Percentiles rank a stretch among this genome's conserved stretches.
These are phyloP conservation scores for Acronicta leporina DNA, from an alignment of 2,888 invertebrate species.

Conservation along the genomic window DNA sequence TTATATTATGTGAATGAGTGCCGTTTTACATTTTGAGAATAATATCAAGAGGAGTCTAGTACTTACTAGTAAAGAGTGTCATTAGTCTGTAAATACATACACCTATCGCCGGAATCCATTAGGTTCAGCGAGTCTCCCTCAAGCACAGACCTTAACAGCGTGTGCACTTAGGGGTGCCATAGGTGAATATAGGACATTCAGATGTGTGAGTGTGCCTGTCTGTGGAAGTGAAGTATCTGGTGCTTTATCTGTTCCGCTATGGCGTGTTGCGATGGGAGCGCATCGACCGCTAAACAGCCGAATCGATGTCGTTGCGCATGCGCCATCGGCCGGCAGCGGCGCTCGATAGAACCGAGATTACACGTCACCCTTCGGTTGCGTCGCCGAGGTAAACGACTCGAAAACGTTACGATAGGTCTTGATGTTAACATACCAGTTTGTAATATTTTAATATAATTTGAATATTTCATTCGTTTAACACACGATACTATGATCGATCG, in stretches of 20 bases:
- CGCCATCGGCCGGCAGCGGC: conserved; percentile 55
- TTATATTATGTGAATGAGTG: no score
- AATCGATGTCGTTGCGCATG: conserved; percentile 72
- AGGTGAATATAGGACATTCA: conserved; percentile 28
- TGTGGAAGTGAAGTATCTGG: conserved; percentile 30
- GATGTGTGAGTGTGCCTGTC: conserved; percentile 33
- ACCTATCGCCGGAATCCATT: conserved; percentile 25
- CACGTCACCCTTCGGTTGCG: conserved; percentile 76
- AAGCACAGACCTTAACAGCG: conserved; percentile 19
- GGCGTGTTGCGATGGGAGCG: conserved; percentile 57
- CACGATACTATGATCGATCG: conserved; percentile 22
- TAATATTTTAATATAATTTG: conserved; percentile 46
- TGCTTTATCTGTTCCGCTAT: conserved; percentile 46
- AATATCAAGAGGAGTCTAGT: background rate
- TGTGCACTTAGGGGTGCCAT: conserved; percentile 19
- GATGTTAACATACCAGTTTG: conserved; percentile 51
- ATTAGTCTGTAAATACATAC: conserved; percentile 3
- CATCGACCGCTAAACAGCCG: conserved; percentile 61
- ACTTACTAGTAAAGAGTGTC: background rate
- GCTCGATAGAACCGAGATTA: conserved; percentile 71
- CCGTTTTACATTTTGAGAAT: conserved; percentile 4
- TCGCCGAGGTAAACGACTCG: conserved; percentile 80
- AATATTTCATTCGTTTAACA: conserved; percentile 32
- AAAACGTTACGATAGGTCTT: conserved; percentile 85
- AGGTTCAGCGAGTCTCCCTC: conserved; percentile 14